phyloP scores from a whole-genome alignment of 2,888 invertebrate genomes.

The Athalia circularis region DNA sequence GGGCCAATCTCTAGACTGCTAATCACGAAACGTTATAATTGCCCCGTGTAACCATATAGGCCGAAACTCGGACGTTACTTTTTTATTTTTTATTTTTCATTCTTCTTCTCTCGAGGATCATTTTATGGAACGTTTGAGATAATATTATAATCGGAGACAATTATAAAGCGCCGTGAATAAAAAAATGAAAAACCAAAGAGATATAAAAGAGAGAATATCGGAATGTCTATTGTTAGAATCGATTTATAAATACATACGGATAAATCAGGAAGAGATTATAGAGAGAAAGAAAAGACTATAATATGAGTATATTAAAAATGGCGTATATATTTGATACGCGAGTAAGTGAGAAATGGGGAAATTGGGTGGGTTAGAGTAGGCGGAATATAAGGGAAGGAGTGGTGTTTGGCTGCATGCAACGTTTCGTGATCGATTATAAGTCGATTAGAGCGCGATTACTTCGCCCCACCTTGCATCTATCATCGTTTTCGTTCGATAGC shows the following conservation, averaged over 20 bases:
- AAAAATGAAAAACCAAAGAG: too few species aligned
- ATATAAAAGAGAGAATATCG: too few species aligned
- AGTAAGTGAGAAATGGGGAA: not conserved
- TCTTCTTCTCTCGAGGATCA: not conserved
- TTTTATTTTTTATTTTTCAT: conserved; percentile 23
- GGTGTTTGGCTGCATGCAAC: conserved; percentile 16
- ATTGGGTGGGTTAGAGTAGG: conserved; percentile 21
- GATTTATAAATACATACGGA: too few species aligned
- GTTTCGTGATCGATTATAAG: conserved; percentile 60
- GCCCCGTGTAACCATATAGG: conserved; percentile 37
- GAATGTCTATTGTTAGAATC: too few species aligned
- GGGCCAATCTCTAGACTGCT: conserved; percentile 42
- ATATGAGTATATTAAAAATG: conserved; percentile 28
- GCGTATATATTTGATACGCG: not conserved
- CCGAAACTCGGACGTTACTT: conserved; percentile 1
- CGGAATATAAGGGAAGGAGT: conserved; percentile 9
- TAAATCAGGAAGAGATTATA: too few species aligned
- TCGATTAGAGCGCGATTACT: conserved; percentile 58
- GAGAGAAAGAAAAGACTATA: not conserved
- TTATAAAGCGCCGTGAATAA: too few species aligned
- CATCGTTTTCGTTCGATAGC: conserved; percentile 51
- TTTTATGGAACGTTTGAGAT: too few species aligned
- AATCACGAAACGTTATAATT: conserved; percentile 43
- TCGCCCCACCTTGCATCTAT: conserved; percentile 51
- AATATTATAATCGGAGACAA: too few species aligned